Evolutionary conservation across 2,797 vertebrate genomes (phyloP).

Genomic region (Protosalanx chinensis): DNA sequence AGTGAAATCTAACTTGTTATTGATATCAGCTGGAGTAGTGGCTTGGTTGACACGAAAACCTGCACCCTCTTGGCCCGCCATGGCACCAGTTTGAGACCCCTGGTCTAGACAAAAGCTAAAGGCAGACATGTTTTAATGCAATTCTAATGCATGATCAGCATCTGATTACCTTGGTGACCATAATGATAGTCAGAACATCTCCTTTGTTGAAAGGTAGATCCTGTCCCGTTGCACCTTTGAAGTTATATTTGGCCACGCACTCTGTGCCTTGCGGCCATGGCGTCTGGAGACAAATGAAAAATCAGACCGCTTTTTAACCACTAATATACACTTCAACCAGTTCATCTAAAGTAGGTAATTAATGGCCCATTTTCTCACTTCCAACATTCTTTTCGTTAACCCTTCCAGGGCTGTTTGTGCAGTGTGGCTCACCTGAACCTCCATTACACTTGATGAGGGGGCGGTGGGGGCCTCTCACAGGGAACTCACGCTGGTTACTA

Average conservation of each 20-base stretch:
- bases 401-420: not conserved
- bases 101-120: not conserved
- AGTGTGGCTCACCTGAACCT: constrained; percentile 45
- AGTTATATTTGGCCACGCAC: constrained; percentile 96
- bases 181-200: constrained; percentile 89
- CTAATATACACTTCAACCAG: not conserved
- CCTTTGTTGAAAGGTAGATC: constrained; percentile 96
- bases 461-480: constrained; percentile 66
- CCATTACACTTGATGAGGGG: constrained; percentile 59
- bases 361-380: not conserved
- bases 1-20: no score
- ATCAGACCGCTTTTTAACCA: not conserved
- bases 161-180: constrained; percentile 87
- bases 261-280: constrained; percentile 91
- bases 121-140: not conserved
- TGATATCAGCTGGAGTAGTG: no score
- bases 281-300: constrained; percentile 52
- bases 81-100: no score
- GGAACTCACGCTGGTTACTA: constrained; percentile 55
- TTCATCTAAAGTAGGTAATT: not conserved
- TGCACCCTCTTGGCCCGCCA: no score
- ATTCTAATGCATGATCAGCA: not conserved
- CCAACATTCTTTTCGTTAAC: no score
- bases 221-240: constrained; percentile 88
- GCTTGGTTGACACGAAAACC: no score